Evolutionary conservation across 2,888 invertebrate species (phyloP), one percentile per base, ranked within the genome.

Genomic region (Ceramica pisi): DNA sequence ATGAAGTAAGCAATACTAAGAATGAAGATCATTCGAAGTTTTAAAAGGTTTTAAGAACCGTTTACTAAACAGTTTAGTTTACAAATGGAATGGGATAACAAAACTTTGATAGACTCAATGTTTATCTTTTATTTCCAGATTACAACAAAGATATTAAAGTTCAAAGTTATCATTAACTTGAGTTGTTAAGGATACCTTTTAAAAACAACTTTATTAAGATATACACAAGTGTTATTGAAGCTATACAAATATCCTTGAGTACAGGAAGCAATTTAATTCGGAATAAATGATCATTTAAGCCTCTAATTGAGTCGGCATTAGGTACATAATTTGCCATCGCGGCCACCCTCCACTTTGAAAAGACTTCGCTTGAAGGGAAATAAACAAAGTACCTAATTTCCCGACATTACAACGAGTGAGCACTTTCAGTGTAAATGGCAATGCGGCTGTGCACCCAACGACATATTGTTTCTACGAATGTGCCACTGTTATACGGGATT

Each of bases 381-480:
- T 88, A 88, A 89, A 87, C 86, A 84, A 79, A 87, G 87, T n/a
- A n/a, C n/a, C 87, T 86, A 88, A 90, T 88, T 88, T 89, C 84
- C 87, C 74, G 84, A 83, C 86, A 88, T 89, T 87, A 86, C 85
- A 82, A 85, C 79, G 80, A 88, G 87, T 84, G 85, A 90, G 88
- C 85, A 86, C 87, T 89, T 90, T 87, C 86, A 88, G 89, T 84
- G 85, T 85, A 89, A 91, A 91, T 90, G 87, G 87, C 86, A 82
- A 78, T 82, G 84, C 78, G 81, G 81, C 82, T 85, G 86, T 89
- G 89, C 89, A 89, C 85, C 84, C 82, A 85, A 87, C 87, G 88
- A 89, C 86, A 87, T 88, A 89, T 89, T 91, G 90, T 91, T 92
- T 90, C 90, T 90, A 78, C 83, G 88, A 92, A 92, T 87, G 87